Conservation (phyloP, 2,888 invertebrate species). For the Gastrophysa polygoni region DNA sequence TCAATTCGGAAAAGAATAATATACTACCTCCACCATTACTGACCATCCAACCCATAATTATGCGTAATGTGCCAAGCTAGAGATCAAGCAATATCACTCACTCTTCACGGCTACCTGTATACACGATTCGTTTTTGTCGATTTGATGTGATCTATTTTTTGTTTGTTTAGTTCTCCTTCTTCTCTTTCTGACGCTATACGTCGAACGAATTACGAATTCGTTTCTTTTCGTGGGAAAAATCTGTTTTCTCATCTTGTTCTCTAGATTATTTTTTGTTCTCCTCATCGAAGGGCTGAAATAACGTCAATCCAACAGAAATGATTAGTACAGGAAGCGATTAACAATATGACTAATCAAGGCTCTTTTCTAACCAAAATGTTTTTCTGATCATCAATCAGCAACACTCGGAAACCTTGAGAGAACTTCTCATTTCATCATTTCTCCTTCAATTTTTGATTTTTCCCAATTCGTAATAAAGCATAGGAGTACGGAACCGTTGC, state of each 20-base stretch:
- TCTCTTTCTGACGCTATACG: not conserved
- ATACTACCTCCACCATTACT: not conserved
- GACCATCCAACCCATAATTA: slow-evolving; percentile 25
- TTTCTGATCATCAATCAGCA: too few species aligned
- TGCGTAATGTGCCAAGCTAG: slow-evolving; percentile 29
- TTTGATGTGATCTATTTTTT: not conserved
- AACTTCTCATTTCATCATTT: too few species aligned
- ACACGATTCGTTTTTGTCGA: slow-evolving; percentile 11
- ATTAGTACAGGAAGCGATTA: too few species aligned
- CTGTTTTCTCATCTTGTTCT: not conserved
- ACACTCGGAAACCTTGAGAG: too few species aligned
- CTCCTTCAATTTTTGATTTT: too few species aligned
- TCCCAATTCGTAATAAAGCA: too few species aligned
- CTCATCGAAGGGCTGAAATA: too few species aligned
- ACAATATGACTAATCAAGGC: too few species aligned
- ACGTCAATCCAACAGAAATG: too few species aligned
- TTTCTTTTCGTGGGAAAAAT: not conserved
- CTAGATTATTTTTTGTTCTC: too few species aligned
- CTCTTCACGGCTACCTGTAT: slow-evolving; percentile 24
- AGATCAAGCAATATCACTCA: not conserved
- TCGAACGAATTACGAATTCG: not conserved
- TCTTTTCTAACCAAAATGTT: too few species aligned
- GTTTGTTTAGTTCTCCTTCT: not conserved
- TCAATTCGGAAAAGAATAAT: not conserved
- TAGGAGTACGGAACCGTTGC: too few species aligned